phyloP scores from a whole-genome alignment of 1,140 invertebrate genomes.

The Akabosia matsudoensis region DNA sequence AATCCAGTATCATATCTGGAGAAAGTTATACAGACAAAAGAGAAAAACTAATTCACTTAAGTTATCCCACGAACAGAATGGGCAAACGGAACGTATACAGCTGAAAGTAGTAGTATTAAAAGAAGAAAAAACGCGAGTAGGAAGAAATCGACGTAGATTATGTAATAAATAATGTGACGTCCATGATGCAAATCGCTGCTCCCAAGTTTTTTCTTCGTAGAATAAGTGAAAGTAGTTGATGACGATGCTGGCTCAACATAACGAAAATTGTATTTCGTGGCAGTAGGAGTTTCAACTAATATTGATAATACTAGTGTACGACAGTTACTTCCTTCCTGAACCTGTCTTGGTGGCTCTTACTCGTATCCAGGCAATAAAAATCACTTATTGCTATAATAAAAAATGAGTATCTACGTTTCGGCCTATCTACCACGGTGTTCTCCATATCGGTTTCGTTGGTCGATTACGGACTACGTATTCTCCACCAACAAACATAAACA shows the following conservation, averaged over 20 bases:
- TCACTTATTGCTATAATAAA: not conserved
- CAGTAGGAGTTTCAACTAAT: not conserved
- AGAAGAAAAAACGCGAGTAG: not conserved
- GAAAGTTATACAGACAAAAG: too few species aligned
- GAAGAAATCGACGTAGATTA: conserved; percentile 9
- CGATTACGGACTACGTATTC: too few species aligned
- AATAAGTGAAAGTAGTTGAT: too few species aligned
- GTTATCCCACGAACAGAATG: too few species aligned
- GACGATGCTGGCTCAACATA: too few species aligned
- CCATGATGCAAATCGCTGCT: conserved; percentile 9
- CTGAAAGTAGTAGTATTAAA: not conserved
- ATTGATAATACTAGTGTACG: not conserved
- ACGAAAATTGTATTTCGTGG: not conserved
- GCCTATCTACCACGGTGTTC: too few species aligned
- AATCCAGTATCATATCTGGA: too few species aligned
- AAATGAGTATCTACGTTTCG: not conserved
- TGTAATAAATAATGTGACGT: conserved; percentile 17
- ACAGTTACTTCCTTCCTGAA: conserved; percentile 5
- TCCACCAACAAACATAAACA: not conserved
- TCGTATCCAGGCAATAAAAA: not conserved
- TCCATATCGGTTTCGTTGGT: too few species aligned
- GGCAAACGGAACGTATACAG: not conserved
- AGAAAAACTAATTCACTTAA: not conserved
- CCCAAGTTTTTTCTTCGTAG: too few species aligned
- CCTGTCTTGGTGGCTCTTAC: conserved; percentile 3